phyloP scores from a whole-genome alignment of 2,113 vertebrate genomes.

The Synodontis membranacea region DNA sequence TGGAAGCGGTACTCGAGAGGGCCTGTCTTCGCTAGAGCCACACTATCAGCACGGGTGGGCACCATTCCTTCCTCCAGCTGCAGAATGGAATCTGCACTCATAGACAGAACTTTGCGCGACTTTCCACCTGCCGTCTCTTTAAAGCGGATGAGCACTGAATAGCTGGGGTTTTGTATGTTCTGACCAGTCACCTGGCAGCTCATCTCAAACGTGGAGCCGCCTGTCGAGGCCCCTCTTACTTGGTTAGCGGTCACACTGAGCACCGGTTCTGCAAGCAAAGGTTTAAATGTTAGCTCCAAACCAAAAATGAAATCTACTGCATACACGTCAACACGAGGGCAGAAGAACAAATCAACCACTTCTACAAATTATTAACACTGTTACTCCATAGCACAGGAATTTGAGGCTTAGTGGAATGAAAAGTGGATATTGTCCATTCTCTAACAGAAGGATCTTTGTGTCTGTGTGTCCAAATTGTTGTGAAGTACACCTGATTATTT shows the following conservation, averaged over 20 bases:
- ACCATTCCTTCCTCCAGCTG: conserved; percentile 81
- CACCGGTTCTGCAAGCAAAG: conserved; percentile 47
- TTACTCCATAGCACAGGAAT: neutral
- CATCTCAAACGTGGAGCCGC: conserved; percentile 95
- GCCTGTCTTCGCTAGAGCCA: conserved; percentile 86
- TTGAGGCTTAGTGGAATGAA: neutral
- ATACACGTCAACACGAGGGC: neutral
- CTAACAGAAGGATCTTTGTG: conserved; percentile 30
- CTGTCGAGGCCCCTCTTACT: conserved; percentile 80
- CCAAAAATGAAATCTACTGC: neutral
- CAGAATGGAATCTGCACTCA: conserved; percentile 84
- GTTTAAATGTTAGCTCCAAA: neutral
- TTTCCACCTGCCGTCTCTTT: conserved; percentile 71
- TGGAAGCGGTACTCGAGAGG: conserved; percentile 87
- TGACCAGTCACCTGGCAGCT: conserved; percentile 80
- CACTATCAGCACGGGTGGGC: conserved; percentile 77
- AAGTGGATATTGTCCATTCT: neutral
- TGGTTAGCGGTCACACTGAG: conserved; percentile 69
- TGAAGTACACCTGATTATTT: conserved; percentile 2
- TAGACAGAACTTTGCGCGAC: conserved; percentile 80
- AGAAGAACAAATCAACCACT: neutral
- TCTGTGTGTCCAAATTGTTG: conserved; percentile 3
- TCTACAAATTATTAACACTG: neutral
- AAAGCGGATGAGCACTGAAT: conserved; percentile 83
- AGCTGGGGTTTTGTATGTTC: conserved; percentile 85